Evolutionary conservation across 2,888 invertebrate species (phyloP), one percentile per base, ranked within the genome.

Genomic region (Exocentrus adspersus): DNA sequence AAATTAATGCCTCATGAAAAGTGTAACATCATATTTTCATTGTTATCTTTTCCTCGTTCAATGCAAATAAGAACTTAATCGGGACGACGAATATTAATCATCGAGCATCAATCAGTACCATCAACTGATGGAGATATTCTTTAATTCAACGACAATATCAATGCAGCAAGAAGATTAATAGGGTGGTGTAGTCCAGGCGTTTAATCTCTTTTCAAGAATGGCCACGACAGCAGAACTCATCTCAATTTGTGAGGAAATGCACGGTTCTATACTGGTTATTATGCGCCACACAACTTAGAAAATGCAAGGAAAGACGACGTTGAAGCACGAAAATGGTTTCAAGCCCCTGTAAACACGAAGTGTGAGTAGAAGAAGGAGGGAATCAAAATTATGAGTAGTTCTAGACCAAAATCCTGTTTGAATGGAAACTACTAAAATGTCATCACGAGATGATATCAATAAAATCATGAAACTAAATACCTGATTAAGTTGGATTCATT

Each of bases 51-150:
- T 54, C 43, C 28, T 17, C n/a, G 37, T 17, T 14, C 5, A 51
- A 37, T 51, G 37, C 30, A 32, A 53, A 62, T 56, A 56, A 50
- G 53, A 57, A 46, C 53, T 61, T 58, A 60, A 54, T 62, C 46
- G 58, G n/a, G 32, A 16, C 46, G 41, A 45, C 12, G 19, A 50
- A 59, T 56, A 65, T 65, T 62, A 65, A 65, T 62, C 62, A 58
- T 59, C 30, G 48, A 16, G 7, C 21, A 32, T 17, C n/a, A n/a
- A 42, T 16, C 20, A 42, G 24, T 41, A 14, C 24, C 12, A 42
- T 14, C 41, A 21, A 52, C 37, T 52, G 37, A 32, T 52, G 16
- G 10, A 52, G 52, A 52, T 32, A 41, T 14, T 10, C 32, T 37
- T 10, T 53, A 20, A 30, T 24, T 14, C 53, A 53, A 42, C n/a